phyloP scores from a whole-genome alignment of 2,113 vertebrate species.

The Struthidea cinerea region DNA sequence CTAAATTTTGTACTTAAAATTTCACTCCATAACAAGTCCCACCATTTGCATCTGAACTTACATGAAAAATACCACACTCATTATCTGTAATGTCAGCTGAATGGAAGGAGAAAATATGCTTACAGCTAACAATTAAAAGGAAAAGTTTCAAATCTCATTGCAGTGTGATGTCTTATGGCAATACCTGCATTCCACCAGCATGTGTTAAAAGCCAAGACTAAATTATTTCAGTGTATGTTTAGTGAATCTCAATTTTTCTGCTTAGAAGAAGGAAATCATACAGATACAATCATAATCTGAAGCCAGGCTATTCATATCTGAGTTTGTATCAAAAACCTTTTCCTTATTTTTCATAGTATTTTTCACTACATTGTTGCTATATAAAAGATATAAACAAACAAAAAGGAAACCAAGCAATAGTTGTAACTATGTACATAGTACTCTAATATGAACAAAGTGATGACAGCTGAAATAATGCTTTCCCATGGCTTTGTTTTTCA shows the following conservation, averaged over 20 bases:
- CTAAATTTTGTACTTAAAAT: not conserved
- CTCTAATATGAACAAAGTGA: not conserved
- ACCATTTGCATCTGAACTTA: not conserved
- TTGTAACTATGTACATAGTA: constrained; percentile 2
- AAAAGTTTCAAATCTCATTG: not conserved
- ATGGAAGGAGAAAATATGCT: not conserved
- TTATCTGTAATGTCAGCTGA: not conserved
- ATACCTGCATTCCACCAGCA: not conserved
- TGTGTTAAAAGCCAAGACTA: not conserved
- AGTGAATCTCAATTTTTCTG: not conserved
- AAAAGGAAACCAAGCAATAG: constrained; percentile 12
- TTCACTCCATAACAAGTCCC: not conserved
- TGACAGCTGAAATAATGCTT: constrained; percentile 37
- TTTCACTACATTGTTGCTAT: constrained; percentile 4
- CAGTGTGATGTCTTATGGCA: not conserved
- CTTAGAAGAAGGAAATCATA: not conserved
- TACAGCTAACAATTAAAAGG: not conserved
- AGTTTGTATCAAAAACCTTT: not conserved
- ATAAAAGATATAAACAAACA: constrained; percentile 35
- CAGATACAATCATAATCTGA: not conserved
- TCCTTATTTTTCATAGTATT: not conserved
- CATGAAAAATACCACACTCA: not conserved
- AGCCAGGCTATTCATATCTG: not conserved
- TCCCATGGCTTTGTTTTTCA: not conserved
- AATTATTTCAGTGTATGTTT: not conserved